Conservation (phyloP, 2,113 vertebrate genomes). For the Nycticebus coucang region DNA sequence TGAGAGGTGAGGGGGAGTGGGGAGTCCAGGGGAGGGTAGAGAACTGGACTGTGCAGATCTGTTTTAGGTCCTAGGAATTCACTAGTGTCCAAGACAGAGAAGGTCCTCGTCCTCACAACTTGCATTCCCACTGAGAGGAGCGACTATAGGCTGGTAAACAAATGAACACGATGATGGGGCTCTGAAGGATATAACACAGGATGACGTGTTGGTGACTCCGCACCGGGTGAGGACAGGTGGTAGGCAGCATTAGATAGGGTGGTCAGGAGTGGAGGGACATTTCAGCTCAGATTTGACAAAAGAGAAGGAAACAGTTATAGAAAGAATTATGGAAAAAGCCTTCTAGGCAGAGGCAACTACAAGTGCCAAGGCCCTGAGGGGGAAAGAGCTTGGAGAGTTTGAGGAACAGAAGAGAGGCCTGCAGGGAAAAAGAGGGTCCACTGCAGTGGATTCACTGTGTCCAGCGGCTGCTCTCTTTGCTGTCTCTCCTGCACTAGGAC, state of each 20-base stretch:
- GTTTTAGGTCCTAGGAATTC: not conserved
- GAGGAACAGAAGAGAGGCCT: not conserved
- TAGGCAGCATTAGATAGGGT: not conserved
- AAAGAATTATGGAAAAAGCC: not conserved
- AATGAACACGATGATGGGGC: not conserved
- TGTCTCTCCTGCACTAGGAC: not conserved
- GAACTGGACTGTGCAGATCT: not conserved
- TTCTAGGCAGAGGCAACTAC: not conserved
- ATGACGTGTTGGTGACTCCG: not conserved
- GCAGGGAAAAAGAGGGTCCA: too few relatives aligned
- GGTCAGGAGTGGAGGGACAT: rapidly evolving
- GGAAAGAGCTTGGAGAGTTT: not conserved
- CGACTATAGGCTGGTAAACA: not conserved
- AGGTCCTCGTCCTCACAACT: not conserved
- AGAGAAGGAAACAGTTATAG: not conserved
- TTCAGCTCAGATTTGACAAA: not conserved
- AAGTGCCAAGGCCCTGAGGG: not conserved
- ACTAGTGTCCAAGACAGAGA: not conserved
- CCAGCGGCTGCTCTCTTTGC: not conserved
- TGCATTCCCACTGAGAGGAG: not conserved
- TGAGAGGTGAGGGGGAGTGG: not conserved
- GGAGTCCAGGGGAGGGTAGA: not conserved
- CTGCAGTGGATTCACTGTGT: not conserved
- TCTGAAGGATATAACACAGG: not conserved
- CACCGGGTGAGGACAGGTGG: not conserved